phyloP scores from a whole-genome alignment of 2,113 vertebrate species.

The Balaeniceps rex region DNA sequence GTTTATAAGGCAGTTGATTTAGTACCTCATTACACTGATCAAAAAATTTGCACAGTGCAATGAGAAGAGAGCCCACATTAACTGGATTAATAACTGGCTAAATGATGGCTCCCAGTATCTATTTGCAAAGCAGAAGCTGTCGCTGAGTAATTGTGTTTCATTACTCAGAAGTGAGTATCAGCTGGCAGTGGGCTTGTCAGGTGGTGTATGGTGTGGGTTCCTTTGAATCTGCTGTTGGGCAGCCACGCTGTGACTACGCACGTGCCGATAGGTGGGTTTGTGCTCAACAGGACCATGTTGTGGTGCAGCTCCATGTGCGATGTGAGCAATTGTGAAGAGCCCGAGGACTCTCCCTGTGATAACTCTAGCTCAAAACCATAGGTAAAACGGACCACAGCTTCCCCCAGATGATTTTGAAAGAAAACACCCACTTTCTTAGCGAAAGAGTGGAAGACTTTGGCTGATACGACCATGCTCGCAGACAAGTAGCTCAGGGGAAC shows the following conservation, averaged over 20 bases:
- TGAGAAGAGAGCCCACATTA: background rate
- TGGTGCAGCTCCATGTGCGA: background rate
- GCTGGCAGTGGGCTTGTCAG: background rate
- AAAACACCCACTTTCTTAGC: background rate
- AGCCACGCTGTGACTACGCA: background rate
- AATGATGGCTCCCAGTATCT: background rate
- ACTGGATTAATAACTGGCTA: background rate
- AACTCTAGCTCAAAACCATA: background rate
- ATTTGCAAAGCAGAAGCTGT: background rate
- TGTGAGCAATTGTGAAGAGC: background rate
- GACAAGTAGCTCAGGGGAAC: background rate
- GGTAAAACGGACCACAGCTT: background rate
- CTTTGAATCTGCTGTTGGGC: background rate
- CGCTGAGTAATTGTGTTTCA: background rate
- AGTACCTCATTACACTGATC: background rate
- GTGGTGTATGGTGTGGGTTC: background rate
- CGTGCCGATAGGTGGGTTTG: accelerated
- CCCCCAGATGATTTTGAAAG: background rate
- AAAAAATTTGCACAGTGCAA: background rate
- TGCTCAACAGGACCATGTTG: background rate
- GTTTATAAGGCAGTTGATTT: background rate
- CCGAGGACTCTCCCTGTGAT: accelerated
- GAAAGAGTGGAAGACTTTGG: background rate
- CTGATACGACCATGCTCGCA: background rate
- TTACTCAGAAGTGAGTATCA: background rate